These are phyloP conservation scores for Macrosteles quadrilineatus DNA, from an alignment of 1,140 invertebrate genomes.

Conservation along the genomic window DNA sequence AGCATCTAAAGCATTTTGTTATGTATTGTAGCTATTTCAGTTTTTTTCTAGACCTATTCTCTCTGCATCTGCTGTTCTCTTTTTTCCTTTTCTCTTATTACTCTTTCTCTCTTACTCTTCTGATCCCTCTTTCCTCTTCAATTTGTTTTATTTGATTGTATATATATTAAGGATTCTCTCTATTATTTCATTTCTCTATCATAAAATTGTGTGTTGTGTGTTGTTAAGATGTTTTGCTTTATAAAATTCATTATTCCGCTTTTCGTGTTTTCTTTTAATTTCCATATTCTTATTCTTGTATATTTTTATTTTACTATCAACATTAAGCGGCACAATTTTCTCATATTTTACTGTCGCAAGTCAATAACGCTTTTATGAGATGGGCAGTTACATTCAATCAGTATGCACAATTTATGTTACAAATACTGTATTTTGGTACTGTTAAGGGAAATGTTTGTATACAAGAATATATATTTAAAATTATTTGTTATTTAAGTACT, in stretches of 20 bases:
- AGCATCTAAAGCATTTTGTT: not conserved
- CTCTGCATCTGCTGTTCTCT: not conserved
- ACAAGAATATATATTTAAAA: too few species aligned
- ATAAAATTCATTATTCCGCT: not conserved
- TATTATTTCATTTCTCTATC: constrained; percentile 4
- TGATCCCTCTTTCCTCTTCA: constrained; percentile 29
- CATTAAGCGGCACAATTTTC: not conserved
- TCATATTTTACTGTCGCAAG: too few species aligned
- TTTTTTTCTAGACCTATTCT: not conserved
- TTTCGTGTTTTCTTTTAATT: constrained; percentile 7
- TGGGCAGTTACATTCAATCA: too few species aligned
- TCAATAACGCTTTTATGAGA: too few species aligned
- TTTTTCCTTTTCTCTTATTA: constrained; percentile 19
- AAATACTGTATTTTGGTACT: too few species aligned
- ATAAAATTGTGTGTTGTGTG: constrained; percentile 22
- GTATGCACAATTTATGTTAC: too few species aligned
- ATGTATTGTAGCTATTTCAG: not conserved
- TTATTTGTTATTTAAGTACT: too few species aligned
- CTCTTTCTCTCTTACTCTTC: constrained; percentile 15
- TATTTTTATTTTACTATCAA: not conserved
- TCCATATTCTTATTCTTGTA: not conserved
- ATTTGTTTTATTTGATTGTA: constrained; percentile 9
- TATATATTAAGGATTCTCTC: constrained; percentile 13
- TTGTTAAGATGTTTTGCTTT: not conserved
- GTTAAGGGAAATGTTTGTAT: too few species aligned